Percentiles rank a stretch among this genome's conserved stretches.
Conservation (phyloP, 2,797 vertebrate genomes). For the Pyrocephalus nanus region DNA sequence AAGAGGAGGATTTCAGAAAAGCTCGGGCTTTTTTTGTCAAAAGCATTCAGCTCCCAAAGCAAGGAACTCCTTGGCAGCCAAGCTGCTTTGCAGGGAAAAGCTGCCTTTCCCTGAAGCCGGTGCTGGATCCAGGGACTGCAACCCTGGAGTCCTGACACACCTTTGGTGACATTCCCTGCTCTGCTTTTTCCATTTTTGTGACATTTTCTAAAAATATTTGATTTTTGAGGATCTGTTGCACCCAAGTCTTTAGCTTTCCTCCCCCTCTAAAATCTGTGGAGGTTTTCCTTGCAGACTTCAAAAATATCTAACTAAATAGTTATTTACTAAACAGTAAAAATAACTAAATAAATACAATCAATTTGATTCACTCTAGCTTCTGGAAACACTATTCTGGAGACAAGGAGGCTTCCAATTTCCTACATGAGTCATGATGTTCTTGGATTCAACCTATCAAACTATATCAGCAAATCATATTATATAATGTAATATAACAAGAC, state of each 20-base stretch:
- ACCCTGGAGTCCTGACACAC: not conserved
- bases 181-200: not conserved
- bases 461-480: conserved; percentile 59
- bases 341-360: conserved; percentile 28
- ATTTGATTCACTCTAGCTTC: conserved; percentile 40
- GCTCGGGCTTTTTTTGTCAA: conserved; percentile 5
- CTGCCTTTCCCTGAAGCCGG: not conserved
- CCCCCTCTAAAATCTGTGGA: not conserved
- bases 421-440: conserved; percentile 67
- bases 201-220: not conserved
- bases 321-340: conserved; percentile 38
- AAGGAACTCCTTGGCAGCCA: conserved; percentile 13
- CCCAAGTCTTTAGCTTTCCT: not conserved
- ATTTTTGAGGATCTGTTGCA: not conserved
- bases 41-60: not conserved
- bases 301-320: conserved; percentile 2
- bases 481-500: conserved; percentile 64
- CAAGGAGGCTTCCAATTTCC: conserved; percentile 49
- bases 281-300: not conserved
- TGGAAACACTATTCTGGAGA: conserved; percentile 6
- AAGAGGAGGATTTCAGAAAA: conserved; percentile 1
- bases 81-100: not conserved
- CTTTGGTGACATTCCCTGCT: not conserved
- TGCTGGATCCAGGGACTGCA: not conserved
- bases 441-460: conserved; percentile 60